Evolutionary conservation across 2,888 invertebrate species (phyloP), one percentile per base, ranked within the genome.

Genomic region (Platycheirus albimanus): DNA sequence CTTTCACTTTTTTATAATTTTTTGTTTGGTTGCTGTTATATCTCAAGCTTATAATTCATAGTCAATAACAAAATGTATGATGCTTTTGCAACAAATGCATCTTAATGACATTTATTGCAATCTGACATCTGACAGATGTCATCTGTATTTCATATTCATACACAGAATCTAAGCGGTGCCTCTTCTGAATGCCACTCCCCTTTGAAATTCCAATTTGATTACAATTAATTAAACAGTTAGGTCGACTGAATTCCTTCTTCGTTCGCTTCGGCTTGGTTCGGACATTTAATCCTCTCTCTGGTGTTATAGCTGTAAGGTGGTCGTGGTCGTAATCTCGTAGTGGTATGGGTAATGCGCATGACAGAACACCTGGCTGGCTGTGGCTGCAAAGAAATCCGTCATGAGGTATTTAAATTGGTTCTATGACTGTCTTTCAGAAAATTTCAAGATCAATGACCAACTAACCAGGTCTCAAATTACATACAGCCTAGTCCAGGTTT

Each of bases 361-460:
- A 66, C 20, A 36, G 64, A 72, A 43, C 69, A 64, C 52, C 47
- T 69, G 45, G 11, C 33, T 47, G 28, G 19, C 17, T 45, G 15
- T 2, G 24, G 1, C 20, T 47, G 24, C 6, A 13, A 45, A 38
- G 8, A 36, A 43, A 72, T 66, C 58, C 7, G 30, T 75, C 56
- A 28, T 2, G 13, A 56, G 38, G 13, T 8, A 38, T 52, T 63
- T 43, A 33, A 3, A 0, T 38, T 33, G 8, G 33, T 58, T 72
- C 63, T 71, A 51, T 38, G n/a, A 67, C 38, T 61, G 66, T 58
- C 43, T 52, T 58, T 61, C 20, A 56, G 11, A 24, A 17, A 41
- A 75, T 69, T 69, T 71, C 76, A 81, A 76, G 80, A 76, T 76
- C 76, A 81, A 71, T 76, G 70, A 58, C 75, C 64, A 70, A 70